Conservation (phyloP, 2,888 invertebrate genomes). For the Portevinia maculata region DNA sequence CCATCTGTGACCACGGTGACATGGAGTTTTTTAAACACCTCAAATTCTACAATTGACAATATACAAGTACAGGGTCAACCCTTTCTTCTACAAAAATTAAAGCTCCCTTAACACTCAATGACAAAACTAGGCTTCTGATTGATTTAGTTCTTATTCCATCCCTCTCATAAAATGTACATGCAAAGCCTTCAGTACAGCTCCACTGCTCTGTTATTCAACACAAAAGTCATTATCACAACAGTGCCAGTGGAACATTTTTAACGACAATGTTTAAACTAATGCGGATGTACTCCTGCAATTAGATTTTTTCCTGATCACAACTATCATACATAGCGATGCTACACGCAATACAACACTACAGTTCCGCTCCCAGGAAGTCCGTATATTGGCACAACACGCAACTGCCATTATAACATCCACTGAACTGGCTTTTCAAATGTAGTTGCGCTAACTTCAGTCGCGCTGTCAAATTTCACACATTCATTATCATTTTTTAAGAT, state of each 20-base stretch:
- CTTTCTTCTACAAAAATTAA: no score
- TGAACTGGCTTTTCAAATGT: not conserved
- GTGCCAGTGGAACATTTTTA: conserved; percentile 1
- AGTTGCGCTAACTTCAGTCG: not conserved
- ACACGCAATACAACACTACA: conserved; percentile 14
- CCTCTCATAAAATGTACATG: no score
- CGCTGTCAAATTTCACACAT: conserved; percentile 24
- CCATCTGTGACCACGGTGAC: no score
- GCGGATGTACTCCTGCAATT: conserved; percentile 13
- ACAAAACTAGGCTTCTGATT: no score
- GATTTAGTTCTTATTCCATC: no score
- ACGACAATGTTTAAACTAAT: conserved; percentile 8
- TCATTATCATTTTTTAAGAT: conserved; percentile 5
- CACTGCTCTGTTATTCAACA: no score
- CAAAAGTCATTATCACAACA: not conserved
- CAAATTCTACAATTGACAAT: no score
- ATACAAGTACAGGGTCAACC: no score
- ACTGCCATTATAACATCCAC: not conserved
- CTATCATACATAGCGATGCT: not conserved
- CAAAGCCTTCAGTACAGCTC: no score
- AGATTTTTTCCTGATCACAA: conserved; percentile 1
- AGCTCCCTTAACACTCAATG: no score
- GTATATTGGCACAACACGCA: not conserved
- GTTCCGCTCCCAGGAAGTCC: conserved; percentile 16
- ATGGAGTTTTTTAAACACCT: no score